Evolutionary conservation across 2,797 vertebrate species (phyloP).

Genomic region (Heterohyrax brucei): DNA sequence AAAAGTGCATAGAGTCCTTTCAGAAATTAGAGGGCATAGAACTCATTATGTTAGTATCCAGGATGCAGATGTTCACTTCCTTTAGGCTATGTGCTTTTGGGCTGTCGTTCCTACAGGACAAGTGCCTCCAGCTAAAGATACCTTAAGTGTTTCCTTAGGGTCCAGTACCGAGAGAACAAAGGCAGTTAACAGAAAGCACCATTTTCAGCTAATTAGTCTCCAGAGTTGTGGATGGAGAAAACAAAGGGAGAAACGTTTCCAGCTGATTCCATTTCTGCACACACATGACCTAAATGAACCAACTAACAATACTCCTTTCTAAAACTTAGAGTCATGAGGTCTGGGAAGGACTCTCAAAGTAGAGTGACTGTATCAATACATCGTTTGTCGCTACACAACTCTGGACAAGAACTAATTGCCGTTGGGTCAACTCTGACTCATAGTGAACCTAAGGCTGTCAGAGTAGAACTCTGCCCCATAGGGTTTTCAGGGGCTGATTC

Average conservation of each 20-base stretch:
- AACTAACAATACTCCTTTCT: background rate
- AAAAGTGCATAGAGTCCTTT: background rate
- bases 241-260: conserved; percentile 16
- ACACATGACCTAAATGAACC: background rate
- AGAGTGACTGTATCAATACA: background rate
- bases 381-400: background rate
- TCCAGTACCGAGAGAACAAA: background rate
- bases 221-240: conserved; percentile 21
- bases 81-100: background rate
- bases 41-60: background rate
- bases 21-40: background rate
- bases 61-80: background rate
- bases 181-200: background rate
- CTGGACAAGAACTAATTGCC: background rate
- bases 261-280: background rate
- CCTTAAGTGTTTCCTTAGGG: conserved; percentile 52
- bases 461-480: too few species aligned
- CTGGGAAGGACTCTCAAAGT: background rate
- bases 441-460: too few species aligned
- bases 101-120: background rate
- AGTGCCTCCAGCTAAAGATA: background rate
- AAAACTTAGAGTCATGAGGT: conserved; percentile 2
- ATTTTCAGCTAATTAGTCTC: conserved; percentile 64
- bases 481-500: too few species aligned
- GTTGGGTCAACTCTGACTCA: too few species aligned